Conservation (phyloP, 2,797 vertebrate genomes). For the Geotrypetes seraphini region DNA sequence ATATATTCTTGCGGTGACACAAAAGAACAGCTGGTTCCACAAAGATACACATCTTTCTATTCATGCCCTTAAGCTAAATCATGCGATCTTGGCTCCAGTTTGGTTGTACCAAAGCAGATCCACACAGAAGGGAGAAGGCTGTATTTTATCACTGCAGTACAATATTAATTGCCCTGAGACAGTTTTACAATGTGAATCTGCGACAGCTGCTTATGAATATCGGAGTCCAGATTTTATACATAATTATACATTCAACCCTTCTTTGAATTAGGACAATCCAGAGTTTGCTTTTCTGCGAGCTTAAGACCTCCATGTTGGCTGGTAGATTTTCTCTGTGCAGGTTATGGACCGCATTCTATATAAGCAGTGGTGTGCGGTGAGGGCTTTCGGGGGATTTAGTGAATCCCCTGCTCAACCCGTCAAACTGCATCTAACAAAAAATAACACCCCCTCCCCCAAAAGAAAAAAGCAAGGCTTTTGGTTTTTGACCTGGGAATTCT, state of each 20-base stretch:
- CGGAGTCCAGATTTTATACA: not conserved
- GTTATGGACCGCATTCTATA: too few species aligned
- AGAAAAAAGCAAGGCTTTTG: too few species aligned
- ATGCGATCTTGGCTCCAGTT: not conserved
- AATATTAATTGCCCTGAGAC: constrained; percentile 12
- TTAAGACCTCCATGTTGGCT: too few species aligned
- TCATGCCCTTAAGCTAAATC: not conserved
- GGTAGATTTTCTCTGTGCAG: not conserved
- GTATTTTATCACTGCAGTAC: constrained; percentile 25
- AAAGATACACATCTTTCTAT: not conserved
- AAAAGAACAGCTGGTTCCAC: too few species aligned
- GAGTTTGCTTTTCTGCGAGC: too few species aligned
- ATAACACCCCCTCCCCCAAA: too few species aligned
- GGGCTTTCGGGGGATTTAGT: too few species aligned
- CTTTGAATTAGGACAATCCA: not conserved
- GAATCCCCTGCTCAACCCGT: too few species aligned
- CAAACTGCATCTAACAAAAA: too few species aligned
- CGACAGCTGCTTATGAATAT: constrained; percentile 5
- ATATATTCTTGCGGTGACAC: too few species aligned
- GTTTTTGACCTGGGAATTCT: too few species aligned
- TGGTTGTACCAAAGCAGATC: not conserved
- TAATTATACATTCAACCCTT: not conserved
- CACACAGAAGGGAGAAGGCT: not conserved
- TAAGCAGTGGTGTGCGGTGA: too few species aligned
- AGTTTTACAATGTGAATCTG: constrained; percentile 6